Percentiles rank a stretch among this genome's conserved stretches.
phyloP scores from a whole-genome alignment of 2,113 vertebrate genomes.

The Onychostruthus taczanowskii region DNA sequence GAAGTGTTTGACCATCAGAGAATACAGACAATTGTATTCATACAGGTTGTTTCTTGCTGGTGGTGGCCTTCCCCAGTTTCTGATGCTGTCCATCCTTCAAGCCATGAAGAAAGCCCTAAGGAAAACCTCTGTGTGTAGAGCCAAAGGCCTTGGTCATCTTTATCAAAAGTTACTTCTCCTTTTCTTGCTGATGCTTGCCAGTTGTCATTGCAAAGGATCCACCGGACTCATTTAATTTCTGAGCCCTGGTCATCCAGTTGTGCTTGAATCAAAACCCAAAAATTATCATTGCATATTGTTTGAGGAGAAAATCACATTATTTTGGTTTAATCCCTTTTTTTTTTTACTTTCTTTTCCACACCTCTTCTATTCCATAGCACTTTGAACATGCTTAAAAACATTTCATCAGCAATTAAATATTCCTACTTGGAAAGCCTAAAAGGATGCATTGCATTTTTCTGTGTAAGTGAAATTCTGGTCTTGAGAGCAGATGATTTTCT shows the following conservation, averaged over 20 bases:
- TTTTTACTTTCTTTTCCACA: neutral
- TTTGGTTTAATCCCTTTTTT: neutral
- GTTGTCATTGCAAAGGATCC: neutral
- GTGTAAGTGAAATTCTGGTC: neutral
- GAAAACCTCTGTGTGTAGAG: neutral
- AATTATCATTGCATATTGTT: neutral
- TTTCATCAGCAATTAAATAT: neutral
- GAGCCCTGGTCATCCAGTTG: neutral
- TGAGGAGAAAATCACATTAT: neutral
- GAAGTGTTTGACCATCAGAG: neutral
- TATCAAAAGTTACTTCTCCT: neutral
- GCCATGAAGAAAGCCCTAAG: neutral
- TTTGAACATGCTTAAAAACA: neutral
- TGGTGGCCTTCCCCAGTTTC: neutral
- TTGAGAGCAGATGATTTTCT: neutral
- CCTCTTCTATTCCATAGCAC: neutral
- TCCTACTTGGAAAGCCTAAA: neutral
- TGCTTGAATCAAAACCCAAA: neutral
- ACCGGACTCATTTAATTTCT: neutral
- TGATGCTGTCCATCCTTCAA: neutral
- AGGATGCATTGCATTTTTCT: neutral
- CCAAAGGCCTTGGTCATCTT: neutral
- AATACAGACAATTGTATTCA: neutral
- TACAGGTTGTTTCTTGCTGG: neutral
- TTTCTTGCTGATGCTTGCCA: neutral